Evolutionary conservation across 1,140 invertebrate genomes (phyloP), one percentile per base, ranked within the genome.

Genomic region (Leucophenga varia): DNA sequence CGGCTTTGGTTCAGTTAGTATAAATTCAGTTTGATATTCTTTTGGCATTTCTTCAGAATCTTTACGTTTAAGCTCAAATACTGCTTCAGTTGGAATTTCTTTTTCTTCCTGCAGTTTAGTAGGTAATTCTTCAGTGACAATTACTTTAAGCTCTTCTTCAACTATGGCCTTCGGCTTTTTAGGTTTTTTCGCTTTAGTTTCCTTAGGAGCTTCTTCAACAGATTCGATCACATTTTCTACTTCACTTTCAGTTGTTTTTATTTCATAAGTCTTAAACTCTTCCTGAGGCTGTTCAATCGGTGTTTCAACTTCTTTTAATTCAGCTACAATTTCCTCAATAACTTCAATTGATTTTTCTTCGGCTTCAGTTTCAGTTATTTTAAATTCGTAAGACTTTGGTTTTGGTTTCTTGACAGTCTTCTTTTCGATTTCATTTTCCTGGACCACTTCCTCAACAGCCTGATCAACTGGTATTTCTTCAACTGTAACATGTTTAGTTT

Each of bases 11-110:
- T 77, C 61, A 0, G 68, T 61, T 3, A 74, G 25, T 0, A 59
- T 43, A 13, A 67, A 41, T 13, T 64, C 49, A n/a, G 71, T 55
- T 32, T 64, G 59, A 21, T 58, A 51, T 19, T 57, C 52, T 51
- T 55, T 50, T 18, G 43, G 47, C 47, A 40, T 49, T 54, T 42
- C 28, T 17, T 59, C 52, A 13, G 45, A 32, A 31, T 57, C 46
- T 34, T 70, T 73, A 13, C 53, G 56, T 13, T 59, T 74, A 12
- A 69, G 60, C 19, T 61, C 55, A 22, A 74, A 31, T 21, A 61
- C 47, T 17, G 58, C 61, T 47, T 59, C 55, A 17, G 57, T 46
- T 2, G 63, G 64, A 14, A 40, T 16, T 30, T 70, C 57, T 16
- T 72, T 53, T 12, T 59, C 53, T 5, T 55, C 52, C 5, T 57